Evolutionary conservation across 2,113 vertebrate genomes (phyloP).

Genomic region (Coreoperca whiteheadi): DNA sequence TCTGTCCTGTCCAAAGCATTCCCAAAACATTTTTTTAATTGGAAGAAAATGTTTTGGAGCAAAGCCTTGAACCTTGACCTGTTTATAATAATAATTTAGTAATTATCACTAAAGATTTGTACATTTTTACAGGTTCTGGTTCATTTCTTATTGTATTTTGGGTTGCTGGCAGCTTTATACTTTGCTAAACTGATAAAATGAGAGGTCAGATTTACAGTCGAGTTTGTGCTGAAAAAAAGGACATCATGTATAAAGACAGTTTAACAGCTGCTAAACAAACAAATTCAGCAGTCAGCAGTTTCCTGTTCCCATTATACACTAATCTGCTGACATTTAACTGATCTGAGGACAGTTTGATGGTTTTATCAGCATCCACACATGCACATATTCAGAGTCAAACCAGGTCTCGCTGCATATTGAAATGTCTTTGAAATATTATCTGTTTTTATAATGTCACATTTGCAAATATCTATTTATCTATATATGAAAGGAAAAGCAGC

Average conservation of each 20-base stretch:
- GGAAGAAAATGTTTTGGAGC: too few relatives aligned
- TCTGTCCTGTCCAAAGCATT: too few relatives aligned
- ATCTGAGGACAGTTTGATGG: slow-evolving; percentile 24
- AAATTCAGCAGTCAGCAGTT: not conserved
- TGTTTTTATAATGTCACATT: not conserved
- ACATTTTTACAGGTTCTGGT: too few relatives aligned
- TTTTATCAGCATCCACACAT: slow-evolving; percentile 1
- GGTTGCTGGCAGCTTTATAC: not conserved
- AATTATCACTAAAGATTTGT: too few relatives aligned
- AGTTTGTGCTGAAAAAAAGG: not conserved
- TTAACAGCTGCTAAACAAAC: too few relatives aligned
- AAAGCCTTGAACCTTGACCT: too few relatives aligned
- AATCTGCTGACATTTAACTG: slow-evolving; percentile 21
- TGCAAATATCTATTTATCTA: not conserved
- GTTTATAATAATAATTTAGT: too few relatives aligned
- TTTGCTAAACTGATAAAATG: not conserved
- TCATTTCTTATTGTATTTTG: too few relatives aligned
- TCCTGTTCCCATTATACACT: not conserved
- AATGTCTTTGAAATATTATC: not conserved
- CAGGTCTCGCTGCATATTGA: not conserved
- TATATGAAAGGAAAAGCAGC: too few relatives aligned
- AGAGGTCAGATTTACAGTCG: too few relatives aligned
- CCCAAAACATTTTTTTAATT: too few relatives aligned
- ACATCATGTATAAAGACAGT: not conserved
- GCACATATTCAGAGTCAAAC: not conserved